Conservation (phyloP, 1,140 invertebrate species). For the Bombus pascuorum region DNA sequence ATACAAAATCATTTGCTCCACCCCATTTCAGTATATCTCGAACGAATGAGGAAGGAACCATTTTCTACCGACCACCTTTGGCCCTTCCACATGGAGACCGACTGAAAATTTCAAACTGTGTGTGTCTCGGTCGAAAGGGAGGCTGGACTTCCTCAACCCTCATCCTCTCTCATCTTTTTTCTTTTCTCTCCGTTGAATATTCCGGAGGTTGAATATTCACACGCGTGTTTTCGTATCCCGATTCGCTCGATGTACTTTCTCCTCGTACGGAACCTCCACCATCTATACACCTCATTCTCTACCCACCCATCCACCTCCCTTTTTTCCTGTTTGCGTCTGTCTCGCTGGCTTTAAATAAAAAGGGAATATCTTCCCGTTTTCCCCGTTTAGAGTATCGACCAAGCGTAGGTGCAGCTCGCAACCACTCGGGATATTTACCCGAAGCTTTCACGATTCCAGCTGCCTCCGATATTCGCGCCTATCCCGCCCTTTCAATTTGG, state of each 20-base stretch:
- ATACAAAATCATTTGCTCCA: no score
- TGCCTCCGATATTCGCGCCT: conserved; percentile 30
- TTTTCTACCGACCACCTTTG: not conserved
- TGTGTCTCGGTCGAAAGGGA: not conserved
- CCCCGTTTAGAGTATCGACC: conserved; percentile 40
- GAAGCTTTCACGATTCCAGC: conserved; percentile 14
- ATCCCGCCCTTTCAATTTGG: conserved; percentile 14
- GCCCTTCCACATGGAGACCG: not conserved
- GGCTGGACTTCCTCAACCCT: not conserved
- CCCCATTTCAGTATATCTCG: not conserved
- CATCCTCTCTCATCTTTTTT: not conserved
- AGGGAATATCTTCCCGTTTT: conserved; percentile 19
- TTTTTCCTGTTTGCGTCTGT: not conserved
- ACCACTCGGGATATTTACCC: conserved; percentile 41
- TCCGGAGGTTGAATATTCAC: conserved; percentile 42
- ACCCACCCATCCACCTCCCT: not conserved
- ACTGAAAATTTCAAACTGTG: not conserved
- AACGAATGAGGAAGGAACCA: not conserved
- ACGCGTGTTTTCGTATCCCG: conserved; percentile 27
- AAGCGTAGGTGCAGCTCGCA: not conserved
- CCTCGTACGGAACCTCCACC: conserved; percentile 15
- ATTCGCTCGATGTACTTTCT: conserved; percentile 38
- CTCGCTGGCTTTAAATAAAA: conserved; percentile 33
- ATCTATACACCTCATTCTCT: not conserved
- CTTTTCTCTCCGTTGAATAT: conserved; percentile 15